Conservation (phyloP, 2,888 invertebrate species). For the Strigamia crassipes region DNA sequence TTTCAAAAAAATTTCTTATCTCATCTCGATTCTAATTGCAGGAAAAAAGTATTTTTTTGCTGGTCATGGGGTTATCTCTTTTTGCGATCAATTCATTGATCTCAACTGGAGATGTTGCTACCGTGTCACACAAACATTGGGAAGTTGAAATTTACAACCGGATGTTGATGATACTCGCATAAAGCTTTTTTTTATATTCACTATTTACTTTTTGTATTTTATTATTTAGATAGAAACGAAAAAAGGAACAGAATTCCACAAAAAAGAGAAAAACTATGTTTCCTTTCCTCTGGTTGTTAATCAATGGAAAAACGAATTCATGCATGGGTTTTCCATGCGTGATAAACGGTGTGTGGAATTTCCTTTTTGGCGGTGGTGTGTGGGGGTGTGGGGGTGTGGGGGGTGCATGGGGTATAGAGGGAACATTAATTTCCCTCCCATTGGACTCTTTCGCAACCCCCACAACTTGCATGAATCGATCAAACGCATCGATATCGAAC, state of each 20-base stretch:
- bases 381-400: background rate
- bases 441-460: background rate
- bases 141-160: constrained; percentile 27
- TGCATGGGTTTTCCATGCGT: constrained; percentile 32
- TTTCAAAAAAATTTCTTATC: constrained; percentile 7
- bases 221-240: background rate
- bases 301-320: constrained; percentile 35
- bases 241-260: background rate
- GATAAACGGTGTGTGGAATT: constrained; percentile 33
- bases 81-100: constrained; percentile 28
- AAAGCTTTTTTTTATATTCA: background rate
- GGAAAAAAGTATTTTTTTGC: constrained; percentile 31
- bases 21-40: constrained; percentile 22
- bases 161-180: constrained; percentile 2
- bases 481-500: background rate
- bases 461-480: background rate
- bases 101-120: background rate
- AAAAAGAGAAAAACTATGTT: background rate
- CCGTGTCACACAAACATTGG: constrained; percentile 38
- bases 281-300: constrained; percentile 23
- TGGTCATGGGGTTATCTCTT: constrained; percentile 13
- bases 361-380: background rate
- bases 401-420: background rate
- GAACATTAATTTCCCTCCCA: constrained; percentile 31
- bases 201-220: too few species aligned